Base-by-base conservation (phyloP, 2,888 invertebrate genomes). In the Catocala nupta region DNA sequence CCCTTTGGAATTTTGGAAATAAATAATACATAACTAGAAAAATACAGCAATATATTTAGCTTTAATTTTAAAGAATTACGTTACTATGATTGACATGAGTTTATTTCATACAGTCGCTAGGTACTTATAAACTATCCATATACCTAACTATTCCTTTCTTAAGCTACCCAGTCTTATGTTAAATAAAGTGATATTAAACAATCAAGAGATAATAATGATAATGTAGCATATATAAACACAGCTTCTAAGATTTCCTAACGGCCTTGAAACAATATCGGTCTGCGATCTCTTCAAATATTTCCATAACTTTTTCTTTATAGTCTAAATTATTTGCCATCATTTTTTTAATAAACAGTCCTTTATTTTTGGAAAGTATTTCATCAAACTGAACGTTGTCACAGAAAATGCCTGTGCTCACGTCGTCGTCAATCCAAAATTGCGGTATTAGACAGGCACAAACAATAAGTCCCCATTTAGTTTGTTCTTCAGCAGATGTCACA, bases 261-360 rank as follows among this genome's bases (percentile, higher is more conserved):
- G 16, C n/a, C 9, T 50, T 48, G 8, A 93, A 65, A 75, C 90
- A 88, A 77, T 92, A 95, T 73, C 86, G 88, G 69, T 95, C 93
- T 51, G 95, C 85, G 57, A 96, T 90, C 81, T 96, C 95, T 71
- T 94, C 89, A 62, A 96, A 88, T 81, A 96, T 89, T 71, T 95
- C 93, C 64, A 93, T 86, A 33, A 96, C 81, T 58, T 95, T 94
- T 48, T 85, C 81, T 66, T 89, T 92, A 75, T 95, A 96, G 12
- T 91, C 75, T 4, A 81, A 69, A 84, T 95, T 94, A 3, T 83
- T 77, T 71, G 90, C 77, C 82, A 96, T 96, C 80, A 95, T 95
- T 71, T 90, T 87, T 61, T 92, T 81, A 54, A 96, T 94, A 73
- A 95, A 95, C 13, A 91, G 84, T 6, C 92, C 92, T 75, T 96